phyloP scores from a whole-genome alignment of 2,888 invertebrate species.

The Calliphora vomitoria region DNA sequence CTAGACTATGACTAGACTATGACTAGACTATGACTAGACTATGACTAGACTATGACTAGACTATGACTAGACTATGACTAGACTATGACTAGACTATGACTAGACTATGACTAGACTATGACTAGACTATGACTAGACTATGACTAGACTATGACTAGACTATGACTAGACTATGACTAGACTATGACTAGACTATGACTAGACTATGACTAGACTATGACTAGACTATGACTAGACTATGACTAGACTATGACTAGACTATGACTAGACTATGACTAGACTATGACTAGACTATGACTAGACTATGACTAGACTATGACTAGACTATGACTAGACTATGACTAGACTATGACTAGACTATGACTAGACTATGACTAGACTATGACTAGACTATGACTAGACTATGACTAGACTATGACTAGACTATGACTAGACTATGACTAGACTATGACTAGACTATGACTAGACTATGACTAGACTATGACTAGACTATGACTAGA shows the following conservation, averaged over 20 bases:
- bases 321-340: constrained; percentile 1
- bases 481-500: constrained; percentile 1
- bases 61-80: constrained; percentile 1
- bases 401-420: constrained; percentile 1
- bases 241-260: not conserved
- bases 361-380: constrained; percentile 1
- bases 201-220: constrained; percentile 1
- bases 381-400: constrained; percentile 1
- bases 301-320: constrained; percentile 1
- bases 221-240: constrained; percentile 1
- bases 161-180: constrained; percentile 1
- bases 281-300: not conserved
- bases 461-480: constrained; percentile 1
- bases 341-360: constrained; percentile 1
- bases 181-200: constrained; percentile 1
- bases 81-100: constrained; percentile 1
- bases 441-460: constrained; percentile 1
- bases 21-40: constrained; percentile 1
- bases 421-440: constrained; percentile 1
- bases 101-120: constrained; percentile 1
- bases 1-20: constrained; percentile 1
- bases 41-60: constrained; percentile 1
- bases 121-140: constrained; percentile 1
- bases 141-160: constrained; percentile 1
- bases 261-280: no score